Conservation (phyloP, 2,888 invertebrate species). For the Metopia argyrocephala region DNA sequence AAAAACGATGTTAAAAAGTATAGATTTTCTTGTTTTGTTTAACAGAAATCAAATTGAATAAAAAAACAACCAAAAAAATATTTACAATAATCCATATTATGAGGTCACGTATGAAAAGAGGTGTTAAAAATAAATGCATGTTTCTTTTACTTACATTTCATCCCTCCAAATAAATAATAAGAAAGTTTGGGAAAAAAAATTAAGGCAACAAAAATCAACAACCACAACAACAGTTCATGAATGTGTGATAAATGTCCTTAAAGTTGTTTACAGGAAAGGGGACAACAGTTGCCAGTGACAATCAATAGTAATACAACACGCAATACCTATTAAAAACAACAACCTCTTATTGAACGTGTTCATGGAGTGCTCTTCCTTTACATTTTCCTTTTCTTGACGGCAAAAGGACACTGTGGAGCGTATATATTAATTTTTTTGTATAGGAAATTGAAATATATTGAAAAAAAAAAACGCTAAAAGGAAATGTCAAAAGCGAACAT, state of each 20-base stretch:
- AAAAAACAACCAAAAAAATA: not conserved
- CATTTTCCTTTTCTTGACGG: too few relatives aligned
- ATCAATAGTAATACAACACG: slow-evolving; percentile 5
- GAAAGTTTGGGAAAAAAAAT: too few relatives aligned
- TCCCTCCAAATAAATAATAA: not conserved
- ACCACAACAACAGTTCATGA: not conserved
- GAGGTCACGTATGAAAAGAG: slow-evolving; percentile 3
- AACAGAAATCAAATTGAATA: not conserved
- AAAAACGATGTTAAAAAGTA: not conserved
- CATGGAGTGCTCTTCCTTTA: not conserved
- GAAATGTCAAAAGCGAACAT: not conserved
- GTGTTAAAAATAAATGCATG: not conserved
- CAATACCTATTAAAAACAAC: not conserved
- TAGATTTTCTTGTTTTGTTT: too few relatives aligned
- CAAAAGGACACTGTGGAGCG: not conserved
- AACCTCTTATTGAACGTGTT: not conserved
- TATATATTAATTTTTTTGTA: not conserved
- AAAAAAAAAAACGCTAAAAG: not conserved
- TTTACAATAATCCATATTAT: not conserved
- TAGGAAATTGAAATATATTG: not conserved
- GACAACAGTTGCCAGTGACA: not conserved
- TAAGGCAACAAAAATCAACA: not conserved
- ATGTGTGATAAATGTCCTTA: not conserved
- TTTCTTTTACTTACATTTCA: not conserved
- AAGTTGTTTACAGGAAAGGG: not conserved